These are phyloP conservation scores for Protobothrops mucrosquamatus DNA, from an alignment of 2,113 vertebrate genomes.

Conservation along the genomic window DNA sequence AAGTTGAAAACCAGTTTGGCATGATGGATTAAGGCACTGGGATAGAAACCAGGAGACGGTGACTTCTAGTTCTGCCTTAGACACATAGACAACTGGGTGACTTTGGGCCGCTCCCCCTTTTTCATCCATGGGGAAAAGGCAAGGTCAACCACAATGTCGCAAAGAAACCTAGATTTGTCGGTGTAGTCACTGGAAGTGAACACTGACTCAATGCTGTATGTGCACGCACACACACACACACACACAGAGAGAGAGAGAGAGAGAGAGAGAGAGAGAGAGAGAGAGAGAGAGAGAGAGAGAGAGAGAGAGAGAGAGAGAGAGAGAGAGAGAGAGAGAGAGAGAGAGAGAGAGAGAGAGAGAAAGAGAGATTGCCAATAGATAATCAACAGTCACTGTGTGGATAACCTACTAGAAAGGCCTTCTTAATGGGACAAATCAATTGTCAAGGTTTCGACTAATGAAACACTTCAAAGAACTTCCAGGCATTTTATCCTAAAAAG, in stretches of 20 bases:
- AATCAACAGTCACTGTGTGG: neutral
- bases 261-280: neutral
- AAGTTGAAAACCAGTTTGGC: neutral
- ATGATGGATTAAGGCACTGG: neutral
- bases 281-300: neutral
- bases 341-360: neutral
- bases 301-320: neutral
- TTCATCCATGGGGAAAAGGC: neutral
- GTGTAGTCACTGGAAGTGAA: neutral
- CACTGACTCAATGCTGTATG: neutral
- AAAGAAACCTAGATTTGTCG: too few relatives aligned
- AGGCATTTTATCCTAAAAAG: too few relatives aligned
- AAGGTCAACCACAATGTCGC: too few relatives aligned
- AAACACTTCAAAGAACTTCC: too few relatives aligned
- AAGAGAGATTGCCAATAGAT: neutral
- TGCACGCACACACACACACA: neutral
- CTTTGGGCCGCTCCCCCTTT: too few relatives aligned
- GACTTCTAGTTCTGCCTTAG: neutral
- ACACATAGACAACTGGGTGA: too few relatives aligned
- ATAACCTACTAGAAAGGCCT: neutral
- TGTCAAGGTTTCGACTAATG: too few relatives aligned
- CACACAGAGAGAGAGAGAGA: neutral
- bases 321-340: too few relatives aligned
- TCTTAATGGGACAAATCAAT: neutral
- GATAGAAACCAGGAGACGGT: neutral